Percentiles rank a stretch among this genome's conserved stretches.
These are phyloP conservation scores for Tortrix viridana DNA, from an alignment of 2,888 invertebrate species.

Conservation along the genomic window DNA sequence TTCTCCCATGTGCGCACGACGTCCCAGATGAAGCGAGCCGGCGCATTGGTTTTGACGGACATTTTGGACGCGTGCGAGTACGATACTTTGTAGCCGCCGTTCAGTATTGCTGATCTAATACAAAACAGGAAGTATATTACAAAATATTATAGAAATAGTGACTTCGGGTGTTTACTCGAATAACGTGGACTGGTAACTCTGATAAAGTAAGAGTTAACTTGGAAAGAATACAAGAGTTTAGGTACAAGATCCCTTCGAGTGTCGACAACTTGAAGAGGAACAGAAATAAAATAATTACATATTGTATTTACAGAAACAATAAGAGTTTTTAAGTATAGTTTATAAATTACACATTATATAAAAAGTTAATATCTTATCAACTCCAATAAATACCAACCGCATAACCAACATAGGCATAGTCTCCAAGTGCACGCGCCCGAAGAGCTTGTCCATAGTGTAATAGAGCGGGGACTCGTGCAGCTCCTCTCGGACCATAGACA, in stretches of 20 bases:
- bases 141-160: not conserved
- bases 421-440: conserved; percentile 88
- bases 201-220: too few species aligned
- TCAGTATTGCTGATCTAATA: conserved; percentile 93
- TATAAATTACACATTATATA: too few species aligned
- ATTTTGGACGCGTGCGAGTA: conserved; percentile 94
- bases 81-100: conserved; percentile 96
- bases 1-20: conserved; percentile 92
- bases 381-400: conserved; percentile 73
- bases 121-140: conserved; percentile 27
- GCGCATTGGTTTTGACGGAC: conserved; percentile 97
- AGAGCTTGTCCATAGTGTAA: conserved; percentile 91
- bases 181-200: too few species aligned
- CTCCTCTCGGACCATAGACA: conserved; percentile 93
- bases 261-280: too few species aligned
- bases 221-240: too few species aligned
- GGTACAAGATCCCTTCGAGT: too few species aligned
- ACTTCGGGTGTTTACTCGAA: too few species aligned
- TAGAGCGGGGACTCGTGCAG: conserved; percentile 93
- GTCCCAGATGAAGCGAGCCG: conserved; percentile 94
- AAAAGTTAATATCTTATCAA: not conserved
- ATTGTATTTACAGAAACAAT: too few species aligned
- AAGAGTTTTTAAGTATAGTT: too few species aligned
- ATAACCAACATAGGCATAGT: conserved; percentile 88
- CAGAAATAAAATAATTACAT: too few species aligned